Evolutionary conservation across 2,888 invertebrate species (phyloP).

Genomic region (Mesorhabditis belari): DNA sequence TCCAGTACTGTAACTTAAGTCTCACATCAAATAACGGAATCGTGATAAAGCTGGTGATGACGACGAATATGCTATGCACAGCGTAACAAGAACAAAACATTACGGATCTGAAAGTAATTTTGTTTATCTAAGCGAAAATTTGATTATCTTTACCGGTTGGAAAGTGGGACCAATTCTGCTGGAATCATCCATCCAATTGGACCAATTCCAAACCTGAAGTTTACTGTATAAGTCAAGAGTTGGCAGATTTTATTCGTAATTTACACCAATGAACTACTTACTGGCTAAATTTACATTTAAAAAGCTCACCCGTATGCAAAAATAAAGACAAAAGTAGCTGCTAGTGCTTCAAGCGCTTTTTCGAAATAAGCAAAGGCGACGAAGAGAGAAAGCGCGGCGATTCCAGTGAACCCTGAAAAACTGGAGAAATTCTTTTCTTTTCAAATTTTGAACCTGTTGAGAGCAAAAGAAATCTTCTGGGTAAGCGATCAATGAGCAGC

Average conservation of each 20-base stretch:
- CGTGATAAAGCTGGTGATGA: constrained; percentile 36
- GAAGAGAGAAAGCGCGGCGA: constrained; percentile 18
- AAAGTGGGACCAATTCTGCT: constrained; percentile 38
- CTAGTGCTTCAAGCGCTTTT: constrained; percentile 21
- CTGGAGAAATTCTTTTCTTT: constrained; percentile 6
- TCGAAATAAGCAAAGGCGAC: constrained; percentile 19
- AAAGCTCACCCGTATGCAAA: constrained; percentile 32
- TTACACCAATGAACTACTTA: background rate
- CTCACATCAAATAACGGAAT: constrained; percentile 33
- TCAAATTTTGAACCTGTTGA: constrained; percentile 7
- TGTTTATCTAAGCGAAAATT: background rate
- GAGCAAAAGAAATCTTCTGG: constrained; percentile 24
- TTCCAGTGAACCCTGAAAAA: constrained; percentile 11
- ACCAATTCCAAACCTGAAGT: constrained; percentile 39
- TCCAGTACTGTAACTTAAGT: too few species aligned
- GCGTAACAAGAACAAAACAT: constrained; percentile 43
- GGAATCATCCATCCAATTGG: constrained; percentile 43
- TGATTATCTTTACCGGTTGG: constrained; percentile 12
- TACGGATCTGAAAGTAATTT: constrained; percentile 14
- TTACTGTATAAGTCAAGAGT: too few species aligned
- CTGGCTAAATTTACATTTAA: background rate
- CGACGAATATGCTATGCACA: constrained; percentile 36
- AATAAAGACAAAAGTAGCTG: constrained; percentile 33
- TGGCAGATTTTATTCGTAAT: background rate
- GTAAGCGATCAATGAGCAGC: constrained; percentile 28